Evolutionary conservation across 2,113 vertebrate genomes (phyloP).

Genomic region (Syngnathus floridae): DNA sequence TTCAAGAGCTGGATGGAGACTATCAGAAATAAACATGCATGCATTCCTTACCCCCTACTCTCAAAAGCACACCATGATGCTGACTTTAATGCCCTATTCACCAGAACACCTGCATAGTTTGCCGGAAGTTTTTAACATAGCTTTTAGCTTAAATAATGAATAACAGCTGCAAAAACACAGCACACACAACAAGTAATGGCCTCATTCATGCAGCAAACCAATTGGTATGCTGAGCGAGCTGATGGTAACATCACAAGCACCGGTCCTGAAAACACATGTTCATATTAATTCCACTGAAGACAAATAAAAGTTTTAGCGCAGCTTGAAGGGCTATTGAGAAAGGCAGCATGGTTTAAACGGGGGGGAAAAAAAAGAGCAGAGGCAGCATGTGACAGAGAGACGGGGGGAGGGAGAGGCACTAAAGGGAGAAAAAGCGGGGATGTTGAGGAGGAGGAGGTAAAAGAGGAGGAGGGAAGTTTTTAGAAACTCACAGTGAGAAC

Average conservation of each 20-base stretch:
- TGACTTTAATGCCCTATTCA: conserved; percentile 21
- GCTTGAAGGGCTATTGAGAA: conserved; percentile 7
- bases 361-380: conserved; percentile 2
- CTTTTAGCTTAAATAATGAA: conserved; percentile 15
- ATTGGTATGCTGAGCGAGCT: conserved; percentile 40
- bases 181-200: conserved; percentile 51
- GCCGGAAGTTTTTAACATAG: conserved; percentile 25
- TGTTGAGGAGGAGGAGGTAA: conserved; percentile 58
- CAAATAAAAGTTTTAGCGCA: conserved; percentile 3
- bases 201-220: conserved; percentile 30
- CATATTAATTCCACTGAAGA: conserved; percentile 26
- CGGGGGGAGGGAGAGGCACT: conserved; percentile 35
- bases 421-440: conserved; percentile 36
- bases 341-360: conserved; percentile 16
- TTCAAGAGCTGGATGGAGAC: conserved; percentile 22
- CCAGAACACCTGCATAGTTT: conserved; percentile 35
- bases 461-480: conserved; percentile 38
- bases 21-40: conserved; percentile 41
- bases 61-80: conserved; percentile 35
- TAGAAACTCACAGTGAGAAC: conserved; percentile 31
- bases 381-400: conserved; percentile 8
- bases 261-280: conserved; percentile 12
- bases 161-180: conserved; percentile 31
- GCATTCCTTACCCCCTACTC: conserved; percentile 52
- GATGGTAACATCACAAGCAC: conserved; percentile 5